phyloP scores from a whole-genome alignment of 2,113 vertebrate genomes.

The Rhipidura dahli region DNA sequence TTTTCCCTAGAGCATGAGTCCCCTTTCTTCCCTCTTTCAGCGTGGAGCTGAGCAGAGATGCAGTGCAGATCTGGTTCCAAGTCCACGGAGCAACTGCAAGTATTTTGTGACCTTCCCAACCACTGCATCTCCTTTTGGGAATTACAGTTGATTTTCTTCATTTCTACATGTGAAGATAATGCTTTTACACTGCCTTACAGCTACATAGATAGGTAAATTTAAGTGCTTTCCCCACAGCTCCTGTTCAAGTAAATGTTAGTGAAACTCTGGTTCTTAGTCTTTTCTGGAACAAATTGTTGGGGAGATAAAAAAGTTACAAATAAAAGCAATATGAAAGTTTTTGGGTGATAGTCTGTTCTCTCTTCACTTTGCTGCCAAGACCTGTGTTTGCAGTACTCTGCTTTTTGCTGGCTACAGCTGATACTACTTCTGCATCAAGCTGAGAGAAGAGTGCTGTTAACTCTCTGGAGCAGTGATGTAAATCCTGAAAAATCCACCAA shows the following conservation, averaged over 20 bases:
- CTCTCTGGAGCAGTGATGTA: not conserved
- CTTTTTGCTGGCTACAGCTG: not conserved
- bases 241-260: not conserved
- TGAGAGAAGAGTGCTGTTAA: not conserved
- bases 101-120: slow-evolving; percentile 45
- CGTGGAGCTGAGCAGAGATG: rapidly evolving
- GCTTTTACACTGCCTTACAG: not conserved
- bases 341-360: not conserved
- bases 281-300: not conserved
- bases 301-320: not conserved
- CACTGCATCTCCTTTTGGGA: not conserved
- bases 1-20: not conserved
- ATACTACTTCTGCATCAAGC: not conserved
- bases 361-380: not conserved
- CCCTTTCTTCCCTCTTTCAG: not conserved
- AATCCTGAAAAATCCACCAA: slow-evolving; percentile 26
- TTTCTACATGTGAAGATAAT: not conserved
- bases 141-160: slow-evolving; percentile 44
- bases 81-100: not conserved
- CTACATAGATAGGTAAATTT: not conserved
- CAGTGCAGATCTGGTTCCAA: not conserved
- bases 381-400: not conserved
- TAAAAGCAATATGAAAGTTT: not conserved
- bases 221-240: not conserved
- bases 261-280: not conserved